phyloP scores from a whole-genome alignment of 2,888 invertebrate genomes.

The Bruchidius siliquastri region DNA sequence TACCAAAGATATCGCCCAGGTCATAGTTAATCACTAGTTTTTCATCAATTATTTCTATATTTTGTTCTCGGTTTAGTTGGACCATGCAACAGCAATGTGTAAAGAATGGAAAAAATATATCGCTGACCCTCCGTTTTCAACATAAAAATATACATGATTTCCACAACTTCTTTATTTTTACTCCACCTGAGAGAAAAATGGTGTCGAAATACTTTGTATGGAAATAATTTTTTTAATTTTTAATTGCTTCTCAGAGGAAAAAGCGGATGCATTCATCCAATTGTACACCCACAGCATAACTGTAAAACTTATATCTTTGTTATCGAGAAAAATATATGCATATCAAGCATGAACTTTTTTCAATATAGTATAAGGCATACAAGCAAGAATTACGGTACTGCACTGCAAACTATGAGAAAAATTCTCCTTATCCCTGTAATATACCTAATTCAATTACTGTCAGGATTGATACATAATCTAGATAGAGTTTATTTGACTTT shows the following conservation, averaged over 20 bases:
- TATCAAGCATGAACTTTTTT: background rate
- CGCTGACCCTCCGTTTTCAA: too few species aligned
- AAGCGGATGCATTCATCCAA: background rate
- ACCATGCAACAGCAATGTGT: too few species aligned
- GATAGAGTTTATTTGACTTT: conserved; percentile 19
- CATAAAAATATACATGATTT: too few species aligned
- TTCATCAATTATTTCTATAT: too few species aligned
- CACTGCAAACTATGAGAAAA: background rate
- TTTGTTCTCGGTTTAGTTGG: too few species aligned
- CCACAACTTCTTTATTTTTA: background rate
- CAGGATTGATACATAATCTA: conserved; percentile 20
- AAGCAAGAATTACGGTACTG: background rate
- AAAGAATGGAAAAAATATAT: too few species aligned
- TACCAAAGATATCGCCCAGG: too few species aligned
- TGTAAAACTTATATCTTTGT: background rate
- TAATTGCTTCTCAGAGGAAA: background rate
- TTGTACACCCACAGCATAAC: background rate
- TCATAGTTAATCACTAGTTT: too few species aligned
- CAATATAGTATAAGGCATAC: background rate
- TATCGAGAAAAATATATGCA: background rate
- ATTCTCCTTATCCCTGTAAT: too few species aligned
- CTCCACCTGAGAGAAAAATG: background rate
- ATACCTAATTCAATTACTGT: conserved; percentile 17
- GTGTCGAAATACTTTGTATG: background rate
- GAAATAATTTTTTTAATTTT: background rate